Base-by-base conservation (phyloP, 2,888 invertebrate species). In the Pheosia tremula region DNA sequence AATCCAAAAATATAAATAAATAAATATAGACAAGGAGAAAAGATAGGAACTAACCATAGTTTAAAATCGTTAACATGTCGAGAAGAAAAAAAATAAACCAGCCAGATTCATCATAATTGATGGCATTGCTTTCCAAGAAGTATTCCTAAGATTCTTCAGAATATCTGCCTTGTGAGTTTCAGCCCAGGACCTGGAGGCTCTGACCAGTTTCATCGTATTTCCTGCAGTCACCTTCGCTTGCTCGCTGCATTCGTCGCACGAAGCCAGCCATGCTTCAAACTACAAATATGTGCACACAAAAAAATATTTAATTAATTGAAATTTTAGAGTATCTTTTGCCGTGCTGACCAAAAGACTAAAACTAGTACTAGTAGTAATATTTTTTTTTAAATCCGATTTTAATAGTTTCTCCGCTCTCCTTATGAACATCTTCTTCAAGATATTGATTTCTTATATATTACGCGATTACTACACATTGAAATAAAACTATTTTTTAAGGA, bases 221-320 rank as follows among this genome's bases (percentile, higher is more conserved):
- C 63, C 69, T 0, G 83, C 90, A 4, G 80, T 78, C 5, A 68
- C 63, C 52, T 81, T 77, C 0, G 78, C 76, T 9, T 77, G 67
- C 0, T 77, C 80, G 0, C 77, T 79, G 63, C 91, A 91, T 49
- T 83, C 79, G 0, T 64, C 66, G 65, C 91, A 91, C 0, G 79
- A 74, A 0, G 74, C 60, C 43, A 93, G 68, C 86, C 87, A 91
- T 0, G 67, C 38, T 63, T 89, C 88, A 58, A 88, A 90, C 93
- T 93, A 84, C 0, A 68, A 77, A 70, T 13, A 10, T 9, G 45
- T 24, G 24, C 24, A 24, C 24, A 24, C 24, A 24, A 24, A 24
- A 24, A 24, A 24, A 24, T 0, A 24, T 24, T 24, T 24, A 24
- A 24, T 24, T 24, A 24, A 24, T 24, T 24, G 24, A 24, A 24